Conservation (phyloP, 2,888 invertebrate genomes). For the Hemistola chrysoprasaria region DNA sequence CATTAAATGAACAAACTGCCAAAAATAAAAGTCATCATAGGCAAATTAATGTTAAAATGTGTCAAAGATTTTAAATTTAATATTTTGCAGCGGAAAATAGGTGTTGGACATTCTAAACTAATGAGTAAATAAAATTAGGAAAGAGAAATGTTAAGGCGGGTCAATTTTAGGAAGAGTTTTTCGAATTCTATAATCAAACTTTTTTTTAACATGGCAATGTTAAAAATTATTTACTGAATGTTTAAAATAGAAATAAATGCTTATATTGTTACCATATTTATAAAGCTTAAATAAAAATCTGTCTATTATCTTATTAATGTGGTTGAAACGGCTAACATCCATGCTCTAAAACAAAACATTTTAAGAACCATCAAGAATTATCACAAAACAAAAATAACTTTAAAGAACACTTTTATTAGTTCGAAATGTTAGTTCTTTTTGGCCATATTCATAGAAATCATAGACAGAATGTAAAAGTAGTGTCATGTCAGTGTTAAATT, state of each 20-base stretch:
- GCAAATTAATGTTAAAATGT: constrained; percentile 34
- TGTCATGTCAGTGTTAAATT: constrained; percentile 57
- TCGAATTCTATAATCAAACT: constrained; percentile 7
- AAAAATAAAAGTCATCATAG: constrained; percentile 40
- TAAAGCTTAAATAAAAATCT: constrained; percentile 62
- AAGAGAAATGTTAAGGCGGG: constrained; percentile 43
- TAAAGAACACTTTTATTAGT: too few relatives aligned
- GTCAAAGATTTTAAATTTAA: constrained; percentile 42
- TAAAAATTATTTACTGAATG: constrained; percentile 9
- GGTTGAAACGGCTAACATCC: too few relatives aligned
- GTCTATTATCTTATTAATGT: too few relatives aligned
- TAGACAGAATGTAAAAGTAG: too few relatives aligned
- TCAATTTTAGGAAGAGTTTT: constrained; percentile 58
- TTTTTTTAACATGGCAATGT: background rate
- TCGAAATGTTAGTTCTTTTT: too few relatives aligned
- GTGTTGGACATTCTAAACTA: constrained; percentile 61
- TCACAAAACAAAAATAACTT: too few relatives aligned
- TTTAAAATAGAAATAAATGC: constrained; percentile 39
- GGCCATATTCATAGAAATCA: too few relatives aligned
- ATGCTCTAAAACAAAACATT: too few relatives aligned
- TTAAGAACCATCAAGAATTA: too few relatives aligned
- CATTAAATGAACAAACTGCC: constrained; percentile 46
- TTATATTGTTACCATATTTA: constrained; percentile 63
- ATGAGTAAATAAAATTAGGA: constrained; percentile 35
- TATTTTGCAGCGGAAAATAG: constrained; percentile 32